Evolutionary conservation across 2,888 invertebrate genomes (phyloP).

Genomic region (Alsophila aescularia): DNA sequence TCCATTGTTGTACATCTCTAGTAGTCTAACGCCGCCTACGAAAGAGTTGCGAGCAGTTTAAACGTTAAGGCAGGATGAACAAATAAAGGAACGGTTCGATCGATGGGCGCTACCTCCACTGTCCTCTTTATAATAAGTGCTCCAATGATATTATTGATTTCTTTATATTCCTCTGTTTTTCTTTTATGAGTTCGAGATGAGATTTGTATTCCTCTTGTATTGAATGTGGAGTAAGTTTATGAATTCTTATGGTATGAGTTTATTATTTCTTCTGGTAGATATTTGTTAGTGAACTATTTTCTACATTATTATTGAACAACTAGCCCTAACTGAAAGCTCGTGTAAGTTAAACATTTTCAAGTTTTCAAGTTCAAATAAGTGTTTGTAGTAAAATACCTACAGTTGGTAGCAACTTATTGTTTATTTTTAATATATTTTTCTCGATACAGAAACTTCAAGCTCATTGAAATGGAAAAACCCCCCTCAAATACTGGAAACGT

Average conservation of each 20-base stretch:
- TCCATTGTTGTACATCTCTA: slow-evolving; percentile 46
- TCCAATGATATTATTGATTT: slow-evolving; percentile 51
- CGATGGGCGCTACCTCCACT: slow-evolving; percentile 51
- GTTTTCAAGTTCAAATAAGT: too few species aligned
- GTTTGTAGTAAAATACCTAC: neutral
- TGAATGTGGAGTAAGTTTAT: neutral
- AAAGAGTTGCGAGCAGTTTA: slow-evolving; percentile 77
- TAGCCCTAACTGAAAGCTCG: too few species aligned
- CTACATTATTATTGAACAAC: too few species aligned
- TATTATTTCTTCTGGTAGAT: neutral
- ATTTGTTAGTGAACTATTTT: too few species aligned
- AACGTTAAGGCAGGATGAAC: slow-evolving; percentile 79
- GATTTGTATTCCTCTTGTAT: neutral
- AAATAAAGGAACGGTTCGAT: slow-evolving; percentile 77
- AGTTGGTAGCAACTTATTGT: slow-evolving; percentile 15
- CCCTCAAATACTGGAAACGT: slow-evolving; percentile 56
- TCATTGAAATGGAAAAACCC: slow-evolving; percentile 50
- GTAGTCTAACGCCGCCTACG: slow-evolving; percentile 52
- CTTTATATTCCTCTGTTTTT: slow-evolving; percentile 40
- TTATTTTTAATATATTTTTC: slow-evolving; percentile 27
- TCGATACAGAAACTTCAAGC: slow-evolving; percentile 31
- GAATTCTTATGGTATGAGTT: neutral
- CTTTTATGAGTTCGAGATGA: neutral
- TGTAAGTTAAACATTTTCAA: too few species aligned
- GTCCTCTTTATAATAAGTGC: slow-evolving; percentile 44